Evolutionary conservation across 2,113 vertebrate species (phyloP).

Genomic region (Bubalus kerabau): DNA sequence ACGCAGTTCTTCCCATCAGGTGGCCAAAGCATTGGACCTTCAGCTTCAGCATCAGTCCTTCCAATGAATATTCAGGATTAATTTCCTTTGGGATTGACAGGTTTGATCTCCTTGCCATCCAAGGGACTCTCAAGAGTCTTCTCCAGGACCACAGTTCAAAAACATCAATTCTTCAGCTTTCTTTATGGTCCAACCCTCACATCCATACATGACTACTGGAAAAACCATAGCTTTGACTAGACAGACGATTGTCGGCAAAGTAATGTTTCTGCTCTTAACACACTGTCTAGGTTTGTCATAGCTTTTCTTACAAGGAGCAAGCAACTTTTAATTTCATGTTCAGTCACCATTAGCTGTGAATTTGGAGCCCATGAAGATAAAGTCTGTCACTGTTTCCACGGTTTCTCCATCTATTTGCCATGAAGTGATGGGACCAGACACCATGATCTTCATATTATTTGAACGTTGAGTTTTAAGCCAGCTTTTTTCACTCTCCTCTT

Average conservation of each 20-base stretch:
- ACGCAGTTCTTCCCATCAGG: not conserved
- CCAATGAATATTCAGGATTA: accelerated
- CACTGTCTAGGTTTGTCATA: not conserved
- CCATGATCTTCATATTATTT: not conserved
- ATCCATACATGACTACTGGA: not conserved
- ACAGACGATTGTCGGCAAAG: accelerated
- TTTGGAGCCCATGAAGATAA: not conserved
- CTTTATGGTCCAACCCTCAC: not conserved
- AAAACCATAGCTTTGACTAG: not conserved
- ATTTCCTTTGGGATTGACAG: not conserved
- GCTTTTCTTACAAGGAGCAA: not conserved
- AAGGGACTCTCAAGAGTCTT: not conserved
- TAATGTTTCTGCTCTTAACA: not conserved
- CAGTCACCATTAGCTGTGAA: not conserved
- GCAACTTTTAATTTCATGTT: not conserved
- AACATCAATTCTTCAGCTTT: not conserved
- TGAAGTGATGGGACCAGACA: not conserved
- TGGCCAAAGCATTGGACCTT: not conserved
- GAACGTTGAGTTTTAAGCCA: not conserved
- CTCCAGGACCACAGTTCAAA: not conserved
- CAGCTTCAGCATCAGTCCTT: not conserved
- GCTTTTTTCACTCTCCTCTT: not conserved
- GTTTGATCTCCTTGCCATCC: not conserved
- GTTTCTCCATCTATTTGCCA: not conserved
- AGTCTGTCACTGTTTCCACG: not conserved